Percentiles rank a stretch among this genome's conserved stretches.
Evolutionary conservation across 1,140 invertebrate species (phyloP).

Genomic region (Trachymyrmex cornetzi): DNA sequence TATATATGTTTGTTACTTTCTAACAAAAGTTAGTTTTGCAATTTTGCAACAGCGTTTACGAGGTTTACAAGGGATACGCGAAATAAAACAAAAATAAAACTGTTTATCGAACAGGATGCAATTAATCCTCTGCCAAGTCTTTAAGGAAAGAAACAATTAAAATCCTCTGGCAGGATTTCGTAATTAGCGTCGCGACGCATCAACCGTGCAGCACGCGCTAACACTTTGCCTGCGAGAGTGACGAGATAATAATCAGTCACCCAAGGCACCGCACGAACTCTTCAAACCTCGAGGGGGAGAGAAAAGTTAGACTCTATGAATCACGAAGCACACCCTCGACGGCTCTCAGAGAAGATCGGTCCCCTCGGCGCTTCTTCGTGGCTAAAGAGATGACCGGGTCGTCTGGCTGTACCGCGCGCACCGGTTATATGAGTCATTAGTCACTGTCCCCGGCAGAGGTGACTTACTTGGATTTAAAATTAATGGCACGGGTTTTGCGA

Average conservation of each 20-base stretch:
- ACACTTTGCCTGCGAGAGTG: constrained; percentile 35
- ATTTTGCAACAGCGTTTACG: neutral
- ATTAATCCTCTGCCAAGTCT: neutral
- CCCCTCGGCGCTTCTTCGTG: constrained; percentile 70
- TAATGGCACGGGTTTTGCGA: constrained; percentile 77
- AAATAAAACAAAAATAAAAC: neutral
- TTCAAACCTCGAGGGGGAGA: constrained; percentile 63
- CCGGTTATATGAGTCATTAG: constrained; percentile 77
- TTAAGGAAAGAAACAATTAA: constrained; percentile 18
- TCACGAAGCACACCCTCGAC: constrained; percentile 73
- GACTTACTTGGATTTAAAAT: constrained; percentile 79
- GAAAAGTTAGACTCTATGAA: constrained; percentile 76
- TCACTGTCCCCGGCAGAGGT: constrained; percentile 76
- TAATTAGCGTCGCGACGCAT: constrained; percentile 60
- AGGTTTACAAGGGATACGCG: neutral
- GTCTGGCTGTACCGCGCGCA: constrained; percentile 58
- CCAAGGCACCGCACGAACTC: constrained; percentile 50
- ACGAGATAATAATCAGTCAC: constrained; percentile 72
- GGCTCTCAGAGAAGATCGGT: constrained; percentile 55
- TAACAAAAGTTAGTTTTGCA: neutral
- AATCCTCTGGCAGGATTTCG: constrained; percentile 46
- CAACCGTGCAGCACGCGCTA: constrained; percentile 45
- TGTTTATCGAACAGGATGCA: neutral
- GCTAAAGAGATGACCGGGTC: constrained; percentile 73
- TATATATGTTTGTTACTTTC: neutral